phyloP scores from a whole-genome alignment of 1,140 invertebrate genomes.

The Eubasilissa regina region DNA sequence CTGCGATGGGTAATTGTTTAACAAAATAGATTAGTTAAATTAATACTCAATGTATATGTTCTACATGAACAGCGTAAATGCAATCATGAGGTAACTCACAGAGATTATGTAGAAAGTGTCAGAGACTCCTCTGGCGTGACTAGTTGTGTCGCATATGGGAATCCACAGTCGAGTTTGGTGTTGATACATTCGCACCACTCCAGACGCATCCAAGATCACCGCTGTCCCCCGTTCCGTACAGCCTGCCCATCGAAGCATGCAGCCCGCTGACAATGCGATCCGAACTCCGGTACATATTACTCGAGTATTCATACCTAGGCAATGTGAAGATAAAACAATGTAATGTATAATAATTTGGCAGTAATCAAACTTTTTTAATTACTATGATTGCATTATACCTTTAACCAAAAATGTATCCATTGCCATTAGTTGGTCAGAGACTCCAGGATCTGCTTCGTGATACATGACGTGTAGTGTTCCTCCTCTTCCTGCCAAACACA shows the following conservation, averaged over 20 bases:
- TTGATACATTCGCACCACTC: constrained; percentile 78
- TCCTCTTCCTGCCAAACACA: constrained; percentile 79
- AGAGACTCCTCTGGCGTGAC: constrained; percentile 74
- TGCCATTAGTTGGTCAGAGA: constrained; percentile 74
- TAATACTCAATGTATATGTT: not conserved
- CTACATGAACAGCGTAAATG: too few species aligned
- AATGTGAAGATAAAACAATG: not conserved
- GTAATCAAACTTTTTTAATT: too few species aligned
- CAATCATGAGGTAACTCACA: constrained; percentile 61
- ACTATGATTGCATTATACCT: constrained; percentile 60
- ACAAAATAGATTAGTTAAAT: not conserved
- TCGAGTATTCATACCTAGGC: constrained; percentile 14
- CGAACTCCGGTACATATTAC: constrained; percentile 61
- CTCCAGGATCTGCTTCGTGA: constrained; percentile 75
- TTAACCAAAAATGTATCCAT: constrained; percentile 69
- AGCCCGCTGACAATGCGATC: constrained; percentile 80
- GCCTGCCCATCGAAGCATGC: constrained; percentile 86
- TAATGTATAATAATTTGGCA: too few species aligned
- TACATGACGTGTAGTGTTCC: constrained; percentile 85
- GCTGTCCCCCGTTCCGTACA: constrained; percentile 86
- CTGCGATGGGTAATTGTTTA: constrained; percentile 68
- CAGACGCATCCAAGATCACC: constrained; percentile 79
- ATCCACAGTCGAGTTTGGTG: constrained; percentile 81
- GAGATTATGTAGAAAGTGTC: constrained; percentile 69
- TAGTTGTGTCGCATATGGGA: constrained; percentile 82